Base-by-base conservation (phyloP, 2,113 vertebrate genomes). In the Pungitius pungitius region DNA sequence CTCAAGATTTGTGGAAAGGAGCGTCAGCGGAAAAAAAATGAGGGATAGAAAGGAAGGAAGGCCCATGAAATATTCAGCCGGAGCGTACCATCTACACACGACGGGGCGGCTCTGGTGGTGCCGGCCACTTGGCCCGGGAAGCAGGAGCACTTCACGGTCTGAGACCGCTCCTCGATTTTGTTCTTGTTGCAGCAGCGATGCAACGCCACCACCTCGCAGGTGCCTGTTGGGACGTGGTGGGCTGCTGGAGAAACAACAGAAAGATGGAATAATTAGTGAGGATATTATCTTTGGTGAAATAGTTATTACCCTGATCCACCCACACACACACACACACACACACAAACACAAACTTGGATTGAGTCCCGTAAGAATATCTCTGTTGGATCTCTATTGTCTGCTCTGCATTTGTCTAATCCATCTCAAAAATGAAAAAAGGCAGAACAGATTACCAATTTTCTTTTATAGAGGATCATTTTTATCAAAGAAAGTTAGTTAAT, bases 101-200 rank as follows among this genome's bases (percentile, higher is more conserved):
- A 99, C 5, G 98, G 98, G 73, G 95, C 94, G 8, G 97, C 97
- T 69, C 96, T 89, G 9, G 98, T 99, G 77, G 98, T 99, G 85
- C 98, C 98, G 10, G 98, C 98, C 90, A 99, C 97, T 92, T 99
- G 97, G 59, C 98, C 98, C 0, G 98, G 97, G 74, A 99, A 99
- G 89, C 98, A 99, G 92, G 98, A 99, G 79, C 98, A 99, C 94
- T 99, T 99, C 82, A 99, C 97, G 0, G 97, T 99, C 91, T 98
- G 98, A 27, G 98, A 99, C 27, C 97, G 93, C 80, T 99, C 97
- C 93, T 99, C 98, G 87, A 99, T 99, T 92, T 97, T 99, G 94
- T 99, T 99, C 94, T 97, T 98, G 90, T 99, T 99, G 92, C 98
- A 99, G 94, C 98, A 99, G 90, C 97, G 95, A 88, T 98, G 98